Base-by-base conservation (phyloP, 2,888 invertebrate genomes). In the Magallana nippona region DNA sequence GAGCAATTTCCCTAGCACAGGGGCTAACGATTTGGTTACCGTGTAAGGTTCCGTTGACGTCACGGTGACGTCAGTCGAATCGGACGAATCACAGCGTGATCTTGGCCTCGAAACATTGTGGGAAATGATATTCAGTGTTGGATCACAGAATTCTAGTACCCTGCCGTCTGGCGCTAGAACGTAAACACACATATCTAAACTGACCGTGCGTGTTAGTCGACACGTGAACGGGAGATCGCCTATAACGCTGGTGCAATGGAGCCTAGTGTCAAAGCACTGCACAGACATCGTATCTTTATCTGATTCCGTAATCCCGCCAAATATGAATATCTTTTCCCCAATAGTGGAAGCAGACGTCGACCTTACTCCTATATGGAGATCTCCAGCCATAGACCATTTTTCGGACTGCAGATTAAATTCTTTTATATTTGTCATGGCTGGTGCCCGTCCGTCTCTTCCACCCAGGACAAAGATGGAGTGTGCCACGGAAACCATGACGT, bases 391-490 rank as follows among this genome's bases (percentile, higher is more conserved):
- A 44, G 87, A 83, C 91, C 91, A 91, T 85, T 91, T 91, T 56
- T 88, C 88, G 0, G 90, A 88, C 71, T 87, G 85, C 57, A 89
- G 84, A 81, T 87, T 89, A 85, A 90, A 91, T 80, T 89, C 88
- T 81, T 91, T 91, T 11, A 91, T 89, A 81, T 90, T 90, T 62
- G 89, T 90, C 86, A 90, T 89, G 1, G 90, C 90, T 0, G 91
- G 91, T 15, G 89, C 88, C 27, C 89, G 89, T 13, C 89, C 89
- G 84, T 91, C 90, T 80, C 91, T 87, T 10, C 91, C 91, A 11
- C 91, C 91, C 32, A 92, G 84, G 1, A 91, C 91, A 81, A 87
- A 91, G 19, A 92, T 86, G n/a, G 88, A 87, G 81, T 91, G 88
- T 15, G 89, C 87, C 15, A 90, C 86, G 0, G 91, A 88, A 1